phyloP scores from a whole-genome alignment of 2,888 invertebrate species.

The Chloroclysta siterata region DNA sequence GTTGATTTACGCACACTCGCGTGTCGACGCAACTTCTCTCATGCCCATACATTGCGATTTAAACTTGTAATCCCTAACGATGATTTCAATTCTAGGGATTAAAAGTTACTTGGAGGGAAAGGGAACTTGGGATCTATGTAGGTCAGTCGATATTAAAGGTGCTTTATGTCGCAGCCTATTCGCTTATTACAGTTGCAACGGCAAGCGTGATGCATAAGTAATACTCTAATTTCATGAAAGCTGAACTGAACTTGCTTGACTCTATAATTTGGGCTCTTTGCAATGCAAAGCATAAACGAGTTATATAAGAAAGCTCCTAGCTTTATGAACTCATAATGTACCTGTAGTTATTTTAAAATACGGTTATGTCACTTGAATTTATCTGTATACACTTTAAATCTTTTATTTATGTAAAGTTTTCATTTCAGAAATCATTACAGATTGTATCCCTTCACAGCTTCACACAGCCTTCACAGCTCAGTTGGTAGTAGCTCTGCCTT shows the following conservation, averaged over 20 bases:
- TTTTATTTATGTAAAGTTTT: neutral
- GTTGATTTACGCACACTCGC: constrained; percentile 72
- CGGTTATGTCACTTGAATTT: neutral
- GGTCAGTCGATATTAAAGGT: constrained; percentile 24
- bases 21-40: constrained; percentile 54
- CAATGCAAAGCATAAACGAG: constrained; percentile 17
- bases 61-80: constrained; percentile 82
- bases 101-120: constrained; percentile 48
- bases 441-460: too few relatives aligned
- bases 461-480: too few relatives aligned
- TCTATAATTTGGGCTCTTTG: constrained; percentile 25
- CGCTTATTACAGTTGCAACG: constrained; percentile 22
- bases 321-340: constrained; percentile 7
- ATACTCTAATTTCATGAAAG: constrained; percentile 20
- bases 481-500: too few relatives aligned
- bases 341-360: neutral
- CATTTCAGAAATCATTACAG: neutral
- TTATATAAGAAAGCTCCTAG: constrained; percentile 10
- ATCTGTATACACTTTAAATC: neutral
- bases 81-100: constrained; percentile 80
- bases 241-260: constrained; percentile 20
- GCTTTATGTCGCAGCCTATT: constrained; percentile 16
- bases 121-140: constrained; percentile 11
- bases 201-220: constrained; percentile 25
- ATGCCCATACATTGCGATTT: constrained; percentile 74